Evolutionary conservation across 2,888 invertebrate species (phyloP).

Genomic region (Sarcophaga caerulescens): DNA sequence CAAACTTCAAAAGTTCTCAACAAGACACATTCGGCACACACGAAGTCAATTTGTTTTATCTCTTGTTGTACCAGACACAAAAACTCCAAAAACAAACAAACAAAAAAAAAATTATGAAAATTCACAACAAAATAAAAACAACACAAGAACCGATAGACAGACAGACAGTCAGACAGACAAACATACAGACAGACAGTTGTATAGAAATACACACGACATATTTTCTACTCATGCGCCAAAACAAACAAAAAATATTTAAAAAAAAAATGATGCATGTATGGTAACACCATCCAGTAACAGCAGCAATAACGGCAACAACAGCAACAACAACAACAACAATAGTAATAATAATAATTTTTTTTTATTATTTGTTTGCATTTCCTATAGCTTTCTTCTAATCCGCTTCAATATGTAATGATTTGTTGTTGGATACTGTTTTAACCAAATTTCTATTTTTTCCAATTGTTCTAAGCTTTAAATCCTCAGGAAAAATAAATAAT

Average conservation of each 20-base stretch:
- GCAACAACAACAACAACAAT: neutral
- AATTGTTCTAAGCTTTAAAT: neutral
- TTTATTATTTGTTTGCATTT: no score
- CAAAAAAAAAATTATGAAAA: neutral
- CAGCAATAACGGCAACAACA: neutral
- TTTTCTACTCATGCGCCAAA: constrained; percentile 37
- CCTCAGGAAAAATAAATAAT: neutral
- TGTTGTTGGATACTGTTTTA: constrained; percentile 25
- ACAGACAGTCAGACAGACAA: neutral
- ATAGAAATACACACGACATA: constrained; percentile 44
- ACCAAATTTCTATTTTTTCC: constrained; percentile 8
- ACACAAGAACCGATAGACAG: neutral
- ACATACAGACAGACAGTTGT: constrained; percentile 6
- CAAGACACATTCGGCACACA: constrained; percentile 78
- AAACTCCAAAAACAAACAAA: constrained; percentile 2
- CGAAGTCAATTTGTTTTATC: constrained; percentile 80
- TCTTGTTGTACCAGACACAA: constrained; percentile 75
- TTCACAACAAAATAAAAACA: constrained; percentile 1
- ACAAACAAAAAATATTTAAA: neutral
- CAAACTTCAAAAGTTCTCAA: constrained; percentile 65
- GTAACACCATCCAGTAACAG: constrained; percentile 46
- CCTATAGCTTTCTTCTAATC: no score
- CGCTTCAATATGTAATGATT: constrained; percentile 39
- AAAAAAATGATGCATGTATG: constrained; percentile 47
- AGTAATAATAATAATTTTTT: constrained; percentile 13